phyloP scores from a whole-genome alignment of 2,113 vertebrate species.

The Zootoca vivipara region DNA sequence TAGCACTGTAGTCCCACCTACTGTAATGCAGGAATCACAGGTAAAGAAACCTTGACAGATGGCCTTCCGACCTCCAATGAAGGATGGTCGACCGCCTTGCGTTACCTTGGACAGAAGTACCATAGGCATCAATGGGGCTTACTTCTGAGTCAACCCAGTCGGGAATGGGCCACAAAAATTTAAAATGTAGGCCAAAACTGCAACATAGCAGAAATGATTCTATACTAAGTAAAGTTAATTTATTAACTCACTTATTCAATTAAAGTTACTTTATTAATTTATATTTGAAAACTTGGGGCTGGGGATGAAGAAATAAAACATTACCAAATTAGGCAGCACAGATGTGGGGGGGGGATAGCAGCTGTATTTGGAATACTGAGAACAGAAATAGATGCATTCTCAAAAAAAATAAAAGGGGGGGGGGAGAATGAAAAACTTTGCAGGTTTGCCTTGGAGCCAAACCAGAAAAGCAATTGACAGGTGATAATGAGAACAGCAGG shows the following conservation, averaged over 20 bases:
- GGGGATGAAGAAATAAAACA: neutral
- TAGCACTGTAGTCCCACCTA: too few relatives aligned
- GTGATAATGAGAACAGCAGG: constrained; percentile 7
- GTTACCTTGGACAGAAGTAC: neutral
- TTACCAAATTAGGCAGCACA: neutral
- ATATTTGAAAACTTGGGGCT: constrained; percentile 4
- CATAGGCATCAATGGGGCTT: neutral
- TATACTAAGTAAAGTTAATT: too few relatives aligned
- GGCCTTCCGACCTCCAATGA: too few relatives aligned
- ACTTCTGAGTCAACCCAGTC: too few relatives aligned
- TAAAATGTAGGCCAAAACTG: neutral
- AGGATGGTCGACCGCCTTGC: too few relatives aligned
- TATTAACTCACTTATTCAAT: too few relatives aligned
- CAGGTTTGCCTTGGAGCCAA: constrained; percentile 28
- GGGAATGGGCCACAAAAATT: too few relatives aligned
- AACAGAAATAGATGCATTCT: constrained; percentile 8
- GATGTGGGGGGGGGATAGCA: neutral
- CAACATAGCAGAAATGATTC: too few relatives aligned
- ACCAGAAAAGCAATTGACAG: constrained; percentile 39
- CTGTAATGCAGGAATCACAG: too few relatives aligned
- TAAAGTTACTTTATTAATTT: neutral
- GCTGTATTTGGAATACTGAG: neutral
- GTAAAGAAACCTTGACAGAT: too few relatives aligned
- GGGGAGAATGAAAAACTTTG: neutral
- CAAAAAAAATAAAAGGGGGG: too few relatives aligned